A percentile compares a stretch with the other conserved stretches of the same genome.
phyloP scores from a whole-genome alignment of 2,113 vertebrate species.

The Serinus canaria region DNA sequence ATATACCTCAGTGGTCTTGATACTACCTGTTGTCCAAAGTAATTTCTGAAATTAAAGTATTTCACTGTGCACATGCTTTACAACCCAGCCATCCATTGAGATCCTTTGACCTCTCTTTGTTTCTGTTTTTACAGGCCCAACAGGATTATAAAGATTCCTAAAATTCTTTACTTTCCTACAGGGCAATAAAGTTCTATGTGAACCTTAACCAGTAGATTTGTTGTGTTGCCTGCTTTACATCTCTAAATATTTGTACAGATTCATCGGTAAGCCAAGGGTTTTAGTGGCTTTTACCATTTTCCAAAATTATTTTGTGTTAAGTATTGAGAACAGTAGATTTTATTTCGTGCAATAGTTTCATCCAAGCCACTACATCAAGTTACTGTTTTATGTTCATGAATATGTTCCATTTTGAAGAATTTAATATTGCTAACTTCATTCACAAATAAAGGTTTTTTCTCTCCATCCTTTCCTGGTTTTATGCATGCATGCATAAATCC shows the following conservation, averaged over 20 bases:
- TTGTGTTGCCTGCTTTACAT: background rate
- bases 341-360: background rate
- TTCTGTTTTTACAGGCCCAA: slow-evolving; percentile 54
- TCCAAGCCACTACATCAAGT: background rate
- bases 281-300: background rate
- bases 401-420: background rate
- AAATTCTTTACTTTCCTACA: slow-evolving; percentile 50
- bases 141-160: slow-evolving; percentile 61
- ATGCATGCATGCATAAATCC: background rate
- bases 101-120: slow-evolving; percentile 42
- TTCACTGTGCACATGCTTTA: background rate
- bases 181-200: background rate
- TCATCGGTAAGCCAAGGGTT: background rate
- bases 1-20: background rate
- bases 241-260: background rate
- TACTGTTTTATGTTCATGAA: background rate
- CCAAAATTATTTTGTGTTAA: background rate
- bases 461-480: background rate
- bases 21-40: background rate
- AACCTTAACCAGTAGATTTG: background rate
- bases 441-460: background rate
- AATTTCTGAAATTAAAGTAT: background rate
- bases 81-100: background rate
- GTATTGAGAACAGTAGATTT: background rate
- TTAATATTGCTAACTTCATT: background rate